These are phyloP conservation scores for Anableps anableps DNA, from an alignment of 2,797 vertebrate genomes.

Conservation along the genomic window DNA sequence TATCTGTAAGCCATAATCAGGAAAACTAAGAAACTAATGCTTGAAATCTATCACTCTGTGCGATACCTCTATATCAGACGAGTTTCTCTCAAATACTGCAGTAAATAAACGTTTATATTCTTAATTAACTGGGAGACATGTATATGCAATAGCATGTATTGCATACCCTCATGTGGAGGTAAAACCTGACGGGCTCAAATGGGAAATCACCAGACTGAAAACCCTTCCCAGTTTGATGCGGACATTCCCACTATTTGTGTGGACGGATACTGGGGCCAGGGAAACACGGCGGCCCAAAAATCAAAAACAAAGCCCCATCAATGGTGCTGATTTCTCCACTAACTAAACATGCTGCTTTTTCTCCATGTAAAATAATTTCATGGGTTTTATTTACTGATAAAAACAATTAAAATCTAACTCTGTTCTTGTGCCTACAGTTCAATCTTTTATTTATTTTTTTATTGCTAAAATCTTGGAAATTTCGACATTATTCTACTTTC, in stretches of 20 bases:
- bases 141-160: not conserved
- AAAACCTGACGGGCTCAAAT: not conserved
- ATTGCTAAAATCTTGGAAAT: constrained; percentile 51
- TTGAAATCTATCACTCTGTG: not conserved
- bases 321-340: constrained; percentile 56
- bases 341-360: constrained; percentile 69
- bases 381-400: constrained; percentile 64
- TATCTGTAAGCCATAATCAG: not conserved
- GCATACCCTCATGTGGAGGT: not conserved
- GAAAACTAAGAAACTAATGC: not conserved
- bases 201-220: constrained; percentile 22
- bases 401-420: constrained; percentile 38
- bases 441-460: constrained; percentile 72
- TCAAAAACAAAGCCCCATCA: constrained; percentile 28
- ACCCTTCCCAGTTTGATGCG: constrained; percentile 6
- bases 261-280: not conserved
- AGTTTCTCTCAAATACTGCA: constrained; percentile 1
- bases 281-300: constrained; percentile 32
- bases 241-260: not conserved
- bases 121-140: not conserved
- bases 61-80: not conserved
- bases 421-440: constrained; percentile 40
- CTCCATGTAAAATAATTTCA: constrained; percentile 57
- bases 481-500: constrained; percentile 22
- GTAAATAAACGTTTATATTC: not conserved